Evolutionary conservation across 1,140 invertebrate genomes (phyloP).

Genomic region (Caenorhabditis latens): DNA sequence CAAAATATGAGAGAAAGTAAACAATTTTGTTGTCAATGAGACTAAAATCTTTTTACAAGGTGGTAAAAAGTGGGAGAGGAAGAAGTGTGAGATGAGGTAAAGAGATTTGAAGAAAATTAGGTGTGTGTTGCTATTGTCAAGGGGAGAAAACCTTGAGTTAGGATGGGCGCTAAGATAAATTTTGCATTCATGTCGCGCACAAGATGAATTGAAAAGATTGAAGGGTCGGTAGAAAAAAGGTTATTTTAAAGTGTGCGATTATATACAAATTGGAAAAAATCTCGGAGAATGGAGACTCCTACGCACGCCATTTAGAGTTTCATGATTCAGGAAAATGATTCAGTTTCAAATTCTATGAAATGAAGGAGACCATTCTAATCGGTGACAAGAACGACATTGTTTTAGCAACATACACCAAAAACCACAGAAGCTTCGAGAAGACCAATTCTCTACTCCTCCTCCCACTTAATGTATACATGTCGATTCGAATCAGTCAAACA

Average conservation of each 20-base stretch:
- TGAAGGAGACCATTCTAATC: too few species aligned
- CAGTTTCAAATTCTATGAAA: too few species aligned
- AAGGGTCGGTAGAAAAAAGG: not conserved
- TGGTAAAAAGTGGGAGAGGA: not conserved
- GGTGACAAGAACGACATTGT: too few species aligned
- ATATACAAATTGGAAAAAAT: too few species aligned
- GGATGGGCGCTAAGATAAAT: slow-evolving; percentile 53
- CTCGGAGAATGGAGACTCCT: too few species aligned
- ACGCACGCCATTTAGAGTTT: too few species aligned
- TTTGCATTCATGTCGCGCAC: slow-evolving; percentile 37
- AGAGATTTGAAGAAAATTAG: not conserved
- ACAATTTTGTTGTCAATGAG: slow-evolving; percentile 30
- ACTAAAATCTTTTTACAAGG: not conserved
- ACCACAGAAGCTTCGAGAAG: not conserved
- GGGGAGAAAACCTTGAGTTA: not conserved
- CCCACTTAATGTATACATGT: slow-evolving; percentile 7
- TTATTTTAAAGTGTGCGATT: not conserved
- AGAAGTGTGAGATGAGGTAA: not conserved
- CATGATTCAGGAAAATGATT: too few species aligned
- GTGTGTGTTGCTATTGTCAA: not conserved
- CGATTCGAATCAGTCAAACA: slow-evolving; percentile 45
- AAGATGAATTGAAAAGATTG: slow-evolving; percentile 51
- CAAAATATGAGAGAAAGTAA: not conserved
- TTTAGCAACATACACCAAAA: not conserved
- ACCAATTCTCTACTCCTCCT: too few species aligned